These are phyloP conservation scores for Jordanella pulchra DNA, from an alignment of 2,797 vertebrate genomes.

Conservation along the genomic window DNA sequence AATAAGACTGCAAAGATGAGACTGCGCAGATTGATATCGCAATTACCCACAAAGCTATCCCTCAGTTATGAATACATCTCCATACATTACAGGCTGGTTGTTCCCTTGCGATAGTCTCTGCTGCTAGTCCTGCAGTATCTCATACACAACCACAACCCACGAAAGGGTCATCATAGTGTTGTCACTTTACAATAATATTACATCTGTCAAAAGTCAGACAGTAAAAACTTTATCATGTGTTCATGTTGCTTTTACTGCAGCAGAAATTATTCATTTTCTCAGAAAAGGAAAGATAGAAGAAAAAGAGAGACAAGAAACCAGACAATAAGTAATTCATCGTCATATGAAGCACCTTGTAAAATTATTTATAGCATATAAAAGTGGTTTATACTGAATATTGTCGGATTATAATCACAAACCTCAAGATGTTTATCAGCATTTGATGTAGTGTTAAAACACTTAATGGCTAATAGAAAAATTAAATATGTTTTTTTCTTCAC, in stretches of 20 bases:
- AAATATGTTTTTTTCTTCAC: too few species aligned
- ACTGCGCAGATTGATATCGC: conserved; percentile 80
- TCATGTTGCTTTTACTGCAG: conserved; percentile 26
- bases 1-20: conserved; percentile 69
- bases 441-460: background rate
- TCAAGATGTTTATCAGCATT: background rate
- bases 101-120: conserved; percentile 61
- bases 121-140: conserved; percentile 46
- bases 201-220: conserved; percentile 14
- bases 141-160: conserved; percentile 43
- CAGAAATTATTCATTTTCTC: conserved; percentile 14
- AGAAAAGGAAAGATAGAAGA: conserved; percentile 5
- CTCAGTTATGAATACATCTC: conserved; percentile 79
- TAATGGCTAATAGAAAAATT: background rate
- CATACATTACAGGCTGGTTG: conserved; percentile 74
- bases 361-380: background rate
- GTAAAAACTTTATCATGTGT: conserved; percentile 34
- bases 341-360: background rate
- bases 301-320: conserved; percentile 2
- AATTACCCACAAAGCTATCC: conserved; percentile 79
- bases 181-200: conserved; percentile 13
- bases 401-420: background rate
- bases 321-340: background rate
- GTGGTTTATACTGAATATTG: background rate
- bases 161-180: conserved; percentile 56